Evolutionary conservation across 1,140 invertebrate species (phyloP), one percentile per base, ranked within the genome.

Genomic region (Habropoda laboriosa): DNA sequence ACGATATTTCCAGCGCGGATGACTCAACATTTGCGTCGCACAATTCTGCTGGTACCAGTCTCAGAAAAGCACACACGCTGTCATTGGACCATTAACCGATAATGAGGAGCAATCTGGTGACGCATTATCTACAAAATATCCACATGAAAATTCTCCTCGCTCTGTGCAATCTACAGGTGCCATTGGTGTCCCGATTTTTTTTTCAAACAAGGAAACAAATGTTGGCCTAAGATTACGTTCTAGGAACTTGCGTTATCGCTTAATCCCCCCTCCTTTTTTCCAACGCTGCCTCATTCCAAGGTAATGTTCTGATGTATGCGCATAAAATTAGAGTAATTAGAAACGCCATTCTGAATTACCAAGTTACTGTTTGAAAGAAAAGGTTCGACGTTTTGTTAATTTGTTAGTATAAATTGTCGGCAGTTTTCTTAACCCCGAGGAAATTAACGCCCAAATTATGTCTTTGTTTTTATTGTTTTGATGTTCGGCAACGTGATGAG

Each of bases 21-120:
- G 84, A 86, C 57, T 86, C 84, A 86, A 86, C 84, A 74, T 58
- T 68, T 82, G 64, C 79, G 74, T 75, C 73, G 79, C 38, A 30
- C 66, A 58, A 72, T 60, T 24, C 60, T 35, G 30, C 47, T 45
- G 75, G 83, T 79, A 85, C 79, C 83, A 72, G 70, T 61, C 74
- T 60, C 71, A 27, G 30, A 63, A 32, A 42, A 55, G 13, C n/a
- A 32, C 21, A 51, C 47, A 45, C 76, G 68, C 75, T 70, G 51
- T 79, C 64, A 83, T 74, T 85, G 71, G 49, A 45, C 57, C 57
- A 78, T 78, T 70, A 61, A 68, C 57, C 47, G 64, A 61, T 71
- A 64, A 61, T 38, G n/a, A 63, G 3, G 30, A 80, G 1, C 38
- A 45, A 38, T 6, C 30, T 24, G 60, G 32, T 35, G 51, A 42